Evolutionary conservation across 2,888 invertebrate species (phyloP).

Genomic region (Altica lythri): DNA sequence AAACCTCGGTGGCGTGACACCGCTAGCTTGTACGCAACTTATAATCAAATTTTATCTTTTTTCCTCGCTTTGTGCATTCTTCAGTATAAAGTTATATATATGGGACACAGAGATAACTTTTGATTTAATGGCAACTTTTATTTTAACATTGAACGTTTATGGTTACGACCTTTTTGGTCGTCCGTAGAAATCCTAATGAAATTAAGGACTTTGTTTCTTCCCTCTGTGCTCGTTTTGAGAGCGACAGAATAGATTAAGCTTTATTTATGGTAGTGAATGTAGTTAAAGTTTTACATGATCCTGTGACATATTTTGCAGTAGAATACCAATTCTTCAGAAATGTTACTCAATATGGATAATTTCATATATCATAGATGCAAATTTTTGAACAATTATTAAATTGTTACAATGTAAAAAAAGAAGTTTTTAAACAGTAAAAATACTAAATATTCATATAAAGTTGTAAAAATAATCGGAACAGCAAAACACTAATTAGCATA

Average conservation of each 20-base stretch:
- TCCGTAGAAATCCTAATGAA: constrained; percentile 16
- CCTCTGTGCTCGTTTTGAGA: constrained; percentile 4
- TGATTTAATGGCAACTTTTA: constrained; percentile 30
- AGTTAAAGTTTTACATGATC: too few species aligned
- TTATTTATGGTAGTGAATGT: not conserved
- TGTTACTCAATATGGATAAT: too few species aligned
- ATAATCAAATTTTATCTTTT: constrained; percentile 24
- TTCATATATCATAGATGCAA: too few species aligned
- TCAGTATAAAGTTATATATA: constrained; percentile 23
- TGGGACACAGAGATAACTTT: constrained; percentile 26
- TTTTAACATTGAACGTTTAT: constrained; percentile 23
- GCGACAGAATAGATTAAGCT: not conserved
- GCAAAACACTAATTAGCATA: too few species aligned
- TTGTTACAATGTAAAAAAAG: too few species aligned
- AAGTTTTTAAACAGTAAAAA: too few species aligned
- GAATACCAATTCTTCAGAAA: too few species aligned
- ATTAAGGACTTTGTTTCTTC: constrained; percentile 20
- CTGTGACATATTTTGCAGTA: too few species aligned
- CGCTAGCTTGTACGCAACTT: constrained; percentile 20
- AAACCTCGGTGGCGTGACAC: constrained; percentile 19
- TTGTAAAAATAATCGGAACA: too few species aligned
- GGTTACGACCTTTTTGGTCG: too few species aligned
- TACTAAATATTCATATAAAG: too few species aligned
- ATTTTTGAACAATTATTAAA: too few species aligned
- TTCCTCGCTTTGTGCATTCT: constrained; percentile 18